These are phyloP conservation scores for Hydropotes inermis DNA, from an alignment of 2,113 vertebrate genomes.

Conservation along the genomic window DNA sequence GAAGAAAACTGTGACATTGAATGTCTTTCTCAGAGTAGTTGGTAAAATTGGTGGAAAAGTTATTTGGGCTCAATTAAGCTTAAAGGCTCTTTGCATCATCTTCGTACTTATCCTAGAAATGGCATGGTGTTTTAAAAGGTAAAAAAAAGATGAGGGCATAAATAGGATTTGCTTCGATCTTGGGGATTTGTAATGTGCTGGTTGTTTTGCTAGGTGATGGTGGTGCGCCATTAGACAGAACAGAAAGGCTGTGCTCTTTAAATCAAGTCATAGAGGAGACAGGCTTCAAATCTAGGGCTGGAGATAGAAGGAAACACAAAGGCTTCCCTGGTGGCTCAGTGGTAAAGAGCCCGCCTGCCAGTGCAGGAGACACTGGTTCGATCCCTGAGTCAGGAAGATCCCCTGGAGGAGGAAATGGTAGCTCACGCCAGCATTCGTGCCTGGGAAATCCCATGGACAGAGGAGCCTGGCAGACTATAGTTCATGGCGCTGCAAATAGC, in stretches of 20 bases:
- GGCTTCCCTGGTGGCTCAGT: background rate
- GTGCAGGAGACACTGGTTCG: background rate
- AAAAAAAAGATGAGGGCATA: background rate
- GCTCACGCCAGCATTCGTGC: background rate
- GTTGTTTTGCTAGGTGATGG: background rate
- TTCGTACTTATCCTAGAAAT: background rate
- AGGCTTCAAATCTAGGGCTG: no score
- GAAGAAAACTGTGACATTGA: constrained; percentile 31
- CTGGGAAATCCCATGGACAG: background rate
- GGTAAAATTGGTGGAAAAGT: constrained; percentile 35
- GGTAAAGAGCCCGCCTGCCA: background rate
- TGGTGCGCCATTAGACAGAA: background rate
- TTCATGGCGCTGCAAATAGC: background rate
- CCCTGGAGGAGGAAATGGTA: background rate
- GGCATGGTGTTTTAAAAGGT: background rate
- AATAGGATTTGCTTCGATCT: background rate
- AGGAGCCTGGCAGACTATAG: background rate
- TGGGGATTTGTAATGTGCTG: background rate
- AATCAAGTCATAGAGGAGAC: background rate
- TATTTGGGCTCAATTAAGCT: constrained; percentile 7
- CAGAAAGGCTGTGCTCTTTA: background rate
- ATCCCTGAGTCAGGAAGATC: background rate
- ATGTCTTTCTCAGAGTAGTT: constrained; percentile 4
- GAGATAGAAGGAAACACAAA: background rate
- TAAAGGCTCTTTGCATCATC: background rate